These are phyloP conservation scores for Zaprionus obscuricornis DNA, from an alignment of 2,888 invertebrate genomes.

Conservation along the genomic window DNA sequence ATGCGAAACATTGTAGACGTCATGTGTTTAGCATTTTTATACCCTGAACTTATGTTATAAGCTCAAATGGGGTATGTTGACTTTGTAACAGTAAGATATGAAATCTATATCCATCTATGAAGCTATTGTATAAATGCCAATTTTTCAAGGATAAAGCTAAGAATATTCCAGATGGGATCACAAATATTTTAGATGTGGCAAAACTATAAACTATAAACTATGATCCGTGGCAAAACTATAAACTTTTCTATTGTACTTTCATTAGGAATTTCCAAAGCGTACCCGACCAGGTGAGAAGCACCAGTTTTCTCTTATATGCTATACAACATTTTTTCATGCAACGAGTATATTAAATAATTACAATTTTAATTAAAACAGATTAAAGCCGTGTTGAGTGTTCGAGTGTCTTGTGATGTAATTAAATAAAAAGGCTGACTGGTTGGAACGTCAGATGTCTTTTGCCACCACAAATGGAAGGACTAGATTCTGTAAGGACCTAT, in stretches of 20 bases:
- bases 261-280: slow-evolving; percentile 4
- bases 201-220: too few relatives aligned
- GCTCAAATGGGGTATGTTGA: too few relatives aligned
- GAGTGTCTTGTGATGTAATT: slow-evolving; percentile 77
- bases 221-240: too few relatives aligned
- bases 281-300: slow-evolving; percentile 18
- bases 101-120: too few relatives aligned
- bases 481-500: slow-evolving; percentile 32
- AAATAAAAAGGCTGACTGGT: slow-evolving; percentile 74
- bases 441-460: slow-evolving; percentile 36
- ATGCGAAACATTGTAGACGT: slow-evolving; percentile 57
- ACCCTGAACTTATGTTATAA: slow-evolving; percentile 1
- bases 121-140: too few relatives aligned
- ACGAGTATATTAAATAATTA: slow-evolving; percentile 75
- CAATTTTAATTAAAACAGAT: slow-evolving; percentile 78
- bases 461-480: slow-evolving; percentile 44
- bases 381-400: slow-evolving; percentile 77
- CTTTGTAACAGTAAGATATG: too few relatives aligned
- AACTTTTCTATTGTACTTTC: too few relatives aligned
- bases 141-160: too few relatives aligned
- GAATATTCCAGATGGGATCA: too few relatives aligned
- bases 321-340: too few relatives aligned
- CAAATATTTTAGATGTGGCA: too few relatives aligned
- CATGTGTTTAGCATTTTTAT: slow-evolving; percentile 52
- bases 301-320: too few relatives aligned